Evolutionary conservation across 2,888 invertebrate species (phyloP), one percentile per base, ranked within the genome.

Genomic region (Eilema depressum): DNA sequence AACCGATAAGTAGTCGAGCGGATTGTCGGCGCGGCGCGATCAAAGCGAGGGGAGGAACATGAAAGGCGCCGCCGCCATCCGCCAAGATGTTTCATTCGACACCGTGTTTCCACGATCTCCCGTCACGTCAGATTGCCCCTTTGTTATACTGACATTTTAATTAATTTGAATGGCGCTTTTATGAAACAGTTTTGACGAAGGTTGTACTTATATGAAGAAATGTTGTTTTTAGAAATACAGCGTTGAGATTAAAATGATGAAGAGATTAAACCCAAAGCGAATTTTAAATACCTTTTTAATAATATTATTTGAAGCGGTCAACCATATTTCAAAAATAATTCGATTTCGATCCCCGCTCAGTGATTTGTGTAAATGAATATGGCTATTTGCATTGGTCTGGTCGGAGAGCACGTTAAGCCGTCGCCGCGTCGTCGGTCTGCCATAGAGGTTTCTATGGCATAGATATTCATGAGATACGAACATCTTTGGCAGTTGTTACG

Each of bases 1-100:
- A 93, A 89, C 92, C 94, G 95, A 95, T 95, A 95, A 95, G 95
- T 94, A 94, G 94, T 91, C 92, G 90, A 89, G 88, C 91, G 92
- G 94, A 93, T 94, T 91, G 95, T 92, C 93, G 95, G 94, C 90
- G 91, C 92, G 93, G 93, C 88, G 85, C 87, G 93, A 93, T 95
- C 95, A 95, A 95, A 95, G 93, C 86, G 85, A 88, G 86, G 91
- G 91, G 91, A 89, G 89, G 87, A 86, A 93, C 92, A 91, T 94
- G 90, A 95, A 95, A 94, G 91, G 86, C 86, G 91, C 94, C 94
- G 94, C 92, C 84, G 85, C 83, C 86, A 84, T 83, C 85, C 86
- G 86, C 82, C 84, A 82, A 89, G 88, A 89, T 88, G 89, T 86
- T 91, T 88, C 89, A 88, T 90, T 88, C 82, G 88, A 88, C 85